Evolutionary conservation across 2,113 vertebrate genomes (phyloP), one percentile per base, ranked within the genome.

Genomic region (Vulpes lagopus): DNA sequence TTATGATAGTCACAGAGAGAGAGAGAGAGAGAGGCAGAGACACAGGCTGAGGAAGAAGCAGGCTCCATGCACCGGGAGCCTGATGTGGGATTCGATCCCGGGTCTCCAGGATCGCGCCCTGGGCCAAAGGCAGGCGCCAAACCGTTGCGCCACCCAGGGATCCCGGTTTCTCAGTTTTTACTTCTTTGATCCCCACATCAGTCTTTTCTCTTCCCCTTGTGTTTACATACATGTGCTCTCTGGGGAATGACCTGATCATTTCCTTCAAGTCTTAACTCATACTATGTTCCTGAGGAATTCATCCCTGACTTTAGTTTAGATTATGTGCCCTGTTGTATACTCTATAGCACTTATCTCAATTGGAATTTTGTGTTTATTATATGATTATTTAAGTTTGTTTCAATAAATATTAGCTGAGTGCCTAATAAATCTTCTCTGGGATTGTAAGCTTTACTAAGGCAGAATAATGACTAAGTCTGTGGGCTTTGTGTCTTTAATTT

Each of bases 391-490:
- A 64, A n/a, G 0, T 88, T 87, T 83, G 14, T 79, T 83, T 71
- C 43, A 84, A 89, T 22, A 94, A 2, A 16, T 97, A 73, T 89
- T 87, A 91, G 25, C 74, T 62, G 30, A 76, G 19, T 90, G 19
- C 11, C 95, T 81, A 88, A 60, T 82, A 67, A 62, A 74, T 80
- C 43, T 71, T 92, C 11, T 59, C n/a, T 69, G 83, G n/a, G 60
- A 57, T 81, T 96, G 4, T 96, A 38, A 95, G 27, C 35, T 64
- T 87, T 53, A 27, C 86, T 89, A 76, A 91, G 67, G 19, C 25
- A 93, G 51, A 73, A 9, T 78, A 84, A 71, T 38, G 74, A 71
- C 51, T 92, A 65, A 6, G 59, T 38, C 10, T 80, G 8, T 93
- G 38, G 16, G 10, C 88, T 95, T 71, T 12, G 11, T 86, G 92